A percentile compares a stretch with the other conserved stretches of the same genome.
Evolutionary conservation across 1,140 invertebrate species (phyloP).

Genomic region (Drosophila parabipectinata): DNA sequence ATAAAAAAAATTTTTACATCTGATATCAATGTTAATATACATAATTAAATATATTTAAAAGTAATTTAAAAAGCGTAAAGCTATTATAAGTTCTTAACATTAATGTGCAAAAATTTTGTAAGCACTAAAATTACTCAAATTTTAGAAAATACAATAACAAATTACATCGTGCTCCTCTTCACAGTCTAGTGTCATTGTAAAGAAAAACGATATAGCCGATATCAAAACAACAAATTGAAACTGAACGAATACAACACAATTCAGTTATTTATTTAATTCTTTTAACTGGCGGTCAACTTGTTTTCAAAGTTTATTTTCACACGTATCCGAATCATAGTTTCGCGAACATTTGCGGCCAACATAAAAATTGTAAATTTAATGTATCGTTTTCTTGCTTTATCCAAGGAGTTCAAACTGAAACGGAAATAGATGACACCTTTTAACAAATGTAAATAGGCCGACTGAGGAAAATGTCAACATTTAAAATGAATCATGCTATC

Average conservation of each 20-base stretch:
- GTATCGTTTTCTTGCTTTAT: neutral
- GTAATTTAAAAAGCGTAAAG: too few relatives aligned
- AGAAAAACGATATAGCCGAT: constrained; percentile 36
- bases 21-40: too few relatives aligned
- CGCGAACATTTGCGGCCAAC: neutral
- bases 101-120: neutral
- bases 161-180: constrained; percentile 83
- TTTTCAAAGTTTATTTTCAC: constrained; percentile 3
- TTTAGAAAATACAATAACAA: constrained; percentile 35
- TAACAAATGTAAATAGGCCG: neutral
- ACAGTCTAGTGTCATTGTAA: constrained; percentile 81
- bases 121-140: neutral
- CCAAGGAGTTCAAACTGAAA: neutral
- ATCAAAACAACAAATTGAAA: constrained; percentile 45
- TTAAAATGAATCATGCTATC: neutral
- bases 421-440: neutral
- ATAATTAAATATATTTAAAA: too few relatives aligned
- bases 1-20: too few relatives aligned
- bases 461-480: neutral
- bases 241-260: constrained; percentile 41
- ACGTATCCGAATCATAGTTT: neutral
- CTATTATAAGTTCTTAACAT: neutral
- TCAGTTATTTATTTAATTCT: constrained; percentile 5
- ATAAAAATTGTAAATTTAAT: neutral
- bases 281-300: neutral